phyloP scores from a whole-genome alignment of 2,113 vertebrate species.

The Sclerurus mexicanus region DNA sequence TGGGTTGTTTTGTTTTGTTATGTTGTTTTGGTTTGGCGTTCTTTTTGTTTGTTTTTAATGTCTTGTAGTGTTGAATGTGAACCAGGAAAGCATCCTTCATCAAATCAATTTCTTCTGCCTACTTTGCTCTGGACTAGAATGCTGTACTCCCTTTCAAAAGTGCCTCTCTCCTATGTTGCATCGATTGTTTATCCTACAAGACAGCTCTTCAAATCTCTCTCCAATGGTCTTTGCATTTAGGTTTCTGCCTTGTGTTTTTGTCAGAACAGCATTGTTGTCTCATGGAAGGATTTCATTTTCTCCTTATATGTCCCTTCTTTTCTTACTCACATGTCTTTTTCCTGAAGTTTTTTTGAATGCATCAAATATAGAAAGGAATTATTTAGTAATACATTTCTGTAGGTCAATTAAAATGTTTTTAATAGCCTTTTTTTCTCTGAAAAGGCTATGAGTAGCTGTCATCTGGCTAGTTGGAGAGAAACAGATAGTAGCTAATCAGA shows the following conservation, averaged over 20 bases:
- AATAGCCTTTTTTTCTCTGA: background rate
- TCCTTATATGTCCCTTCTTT: background rate
- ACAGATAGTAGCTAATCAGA: background rate
- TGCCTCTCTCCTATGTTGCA: background rate
- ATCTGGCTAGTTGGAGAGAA: background rate
- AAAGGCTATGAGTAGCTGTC: background rate
- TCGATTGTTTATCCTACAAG: background rate
- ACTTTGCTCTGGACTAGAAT: background rate
- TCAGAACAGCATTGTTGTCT: background rate
- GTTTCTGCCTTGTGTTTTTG: background rate
- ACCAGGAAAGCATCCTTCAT: background rate
- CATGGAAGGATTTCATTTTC: background rate
- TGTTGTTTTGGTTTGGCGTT: background rate
- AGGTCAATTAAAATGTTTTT: background rate
- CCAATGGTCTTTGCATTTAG: background rate
- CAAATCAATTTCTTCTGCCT: background rate
- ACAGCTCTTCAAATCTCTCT: background rate
- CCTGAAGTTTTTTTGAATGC: background rate
- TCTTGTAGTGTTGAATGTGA: background rate
- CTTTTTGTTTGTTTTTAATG: background rate
- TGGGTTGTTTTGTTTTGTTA: background rate
- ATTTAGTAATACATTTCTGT: background rate
- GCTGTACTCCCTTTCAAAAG: background rate
- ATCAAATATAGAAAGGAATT: background rate
- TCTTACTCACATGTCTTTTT: background rate